phyloP scores from a whole-genome alignment of 2,888 invertebrate genomes.

The Tetragonula carbonaria region DNA sequence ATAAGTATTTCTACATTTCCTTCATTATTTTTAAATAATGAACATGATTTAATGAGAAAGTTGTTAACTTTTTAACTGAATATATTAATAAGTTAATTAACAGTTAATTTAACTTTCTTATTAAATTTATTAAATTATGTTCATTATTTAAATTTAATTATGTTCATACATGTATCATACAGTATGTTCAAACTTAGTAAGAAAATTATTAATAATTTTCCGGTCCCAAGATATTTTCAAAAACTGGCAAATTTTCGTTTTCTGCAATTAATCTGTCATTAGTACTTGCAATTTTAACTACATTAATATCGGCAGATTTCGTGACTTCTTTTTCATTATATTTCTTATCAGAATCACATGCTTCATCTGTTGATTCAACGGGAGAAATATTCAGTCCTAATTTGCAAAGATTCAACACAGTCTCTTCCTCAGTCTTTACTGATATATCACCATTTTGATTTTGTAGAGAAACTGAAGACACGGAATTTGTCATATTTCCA shows the following conservation, averaged over 20 bases:
- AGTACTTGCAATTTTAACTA: constrained; percentile 13
- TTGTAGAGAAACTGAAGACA: not conserved
- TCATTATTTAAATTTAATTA: constrained; percentile 20
- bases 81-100: too few species aligned
- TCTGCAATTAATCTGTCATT: constrained; percentile 4
- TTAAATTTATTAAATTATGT: constrained; percentile 5
- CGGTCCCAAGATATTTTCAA: constrained; percentile 66
- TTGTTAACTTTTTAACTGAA: too few species aligned
- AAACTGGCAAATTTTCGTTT: constrained; percentile 41
- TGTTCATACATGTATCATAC: not conserved
- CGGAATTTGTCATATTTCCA: not conserved
- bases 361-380: constrained; percentile 22
- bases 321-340: not conserved
- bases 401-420: constrained; percentile 39
- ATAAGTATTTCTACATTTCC: constrained; percentile 7
- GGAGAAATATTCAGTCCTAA: constrained; percentile 47
- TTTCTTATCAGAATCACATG: not conserved
- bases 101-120: too few species aligned
- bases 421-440: constrained; percentile 18
- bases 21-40: constrained; percentile 17
- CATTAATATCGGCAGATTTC: not conserved
- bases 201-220: constrained; percentile 61
- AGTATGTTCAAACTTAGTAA: not conserved
- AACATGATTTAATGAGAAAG: not conserved
- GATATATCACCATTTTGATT: not conserved